phyloP scores from a whole-genome alignment of 2,888 invertebrate species.

The Piscicola geometra region DNA sequence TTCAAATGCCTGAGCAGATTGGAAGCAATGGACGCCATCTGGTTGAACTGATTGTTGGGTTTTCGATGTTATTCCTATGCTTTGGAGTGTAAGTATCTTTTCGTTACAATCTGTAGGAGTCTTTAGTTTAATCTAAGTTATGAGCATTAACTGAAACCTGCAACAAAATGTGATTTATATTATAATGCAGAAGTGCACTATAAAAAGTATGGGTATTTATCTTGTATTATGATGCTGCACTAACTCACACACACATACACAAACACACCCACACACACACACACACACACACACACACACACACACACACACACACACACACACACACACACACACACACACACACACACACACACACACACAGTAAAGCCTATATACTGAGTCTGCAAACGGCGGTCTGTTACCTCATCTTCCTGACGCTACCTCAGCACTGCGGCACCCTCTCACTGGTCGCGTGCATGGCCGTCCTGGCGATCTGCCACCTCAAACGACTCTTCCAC shows the following conservation, averaged over 20 bases:
- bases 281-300: no score
- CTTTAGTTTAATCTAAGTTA: no score
- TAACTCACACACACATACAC: no score
- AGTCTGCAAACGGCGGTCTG: not conserved
- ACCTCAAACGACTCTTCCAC: not conserved
- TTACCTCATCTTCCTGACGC: not conserved
- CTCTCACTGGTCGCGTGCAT: not conserved
- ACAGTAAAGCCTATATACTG: not conserved
- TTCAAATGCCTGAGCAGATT: not conserved
- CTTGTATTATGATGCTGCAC: no score
- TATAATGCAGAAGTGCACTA: no score
- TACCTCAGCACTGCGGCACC: not conserved
- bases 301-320: no score
- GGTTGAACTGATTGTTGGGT: constrained; percentile 38
- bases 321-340: no score
- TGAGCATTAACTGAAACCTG: no score
- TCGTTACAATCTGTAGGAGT: no score
- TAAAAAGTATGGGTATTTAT: no score
- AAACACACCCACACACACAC: no score
- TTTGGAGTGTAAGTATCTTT: constrained; percentile 44
- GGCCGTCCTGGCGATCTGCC: not conserved
- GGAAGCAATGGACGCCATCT: constrained; percentile 38
- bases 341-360: not conserved
- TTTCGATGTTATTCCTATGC: constrained; percentile 41
- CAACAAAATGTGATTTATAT: no score